Percentiles rank a stretch among this genome's conserved stretches.
phyloP scores from a whole-genome alignment of 1,140 invertebrate species.

The Scaptomyza montana region DNA sequence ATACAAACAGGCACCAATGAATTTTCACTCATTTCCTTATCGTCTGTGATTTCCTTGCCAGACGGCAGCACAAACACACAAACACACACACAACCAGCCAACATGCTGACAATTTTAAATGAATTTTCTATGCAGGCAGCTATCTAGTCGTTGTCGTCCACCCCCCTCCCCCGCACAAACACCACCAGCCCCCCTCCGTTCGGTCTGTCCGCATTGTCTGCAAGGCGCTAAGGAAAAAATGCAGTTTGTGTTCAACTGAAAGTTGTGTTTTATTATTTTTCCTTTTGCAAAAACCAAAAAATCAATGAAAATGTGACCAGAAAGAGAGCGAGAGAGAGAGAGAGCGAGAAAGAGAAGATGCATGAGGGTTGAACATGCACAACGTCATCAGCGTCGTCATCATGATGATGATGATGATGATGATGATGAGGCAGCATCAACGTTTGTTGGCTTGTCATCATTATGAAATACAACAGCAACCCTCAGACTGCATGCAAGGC shows the following conservation, averaged over 20 bases:
- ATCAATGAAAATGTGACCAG: slow-evolving; percentile 65
- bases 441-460: slow-evolving; percentile 63
- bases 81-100: slow-evolving; percentile 29
- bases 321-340: neutral
- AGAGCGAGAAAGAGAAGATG: slow-evolving; percentile 12
- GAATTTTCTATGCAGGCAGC: slow-evolving; percentile 78
- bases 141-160: slow-evolving; percentile 7
- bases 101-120: slow-evolving; percentile 66
- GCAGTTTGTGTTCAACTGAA: slow-evolving; percentile 72
- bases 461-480: slow-evolving; percentile 73
- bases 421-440: slow-evolving; percentile 58
- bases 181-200: neutral
- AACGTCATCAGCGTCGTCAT: slow-evolving; percentile 24
- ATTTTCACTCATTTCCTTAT: slow-evolving; percentile 82
- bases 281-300: slow-evolving; percentile 35
- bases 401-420: slow-evolving; percentile 41
- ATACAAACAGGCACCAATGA: slow-evolving; percentile 50
- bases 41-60: slow-evolving; percentile 82
- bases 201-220: slow-evolving; percentile 44
- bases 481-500: slow-evolving; percentile 62
- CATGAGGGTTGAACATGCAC: slow-evolving; percentile 68
- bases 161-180: neutral
- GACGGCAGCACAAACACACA: slow-evolving; percentile 49
- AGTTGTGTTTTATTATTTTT: slow-evolving; percentile 41
- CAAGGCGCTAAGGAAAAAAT: slow-evolving; percentile 67